phyloP scores from a whole-genome alignment of 1,140 invertebrate species.

The Nasonia longicornis region DNA sequence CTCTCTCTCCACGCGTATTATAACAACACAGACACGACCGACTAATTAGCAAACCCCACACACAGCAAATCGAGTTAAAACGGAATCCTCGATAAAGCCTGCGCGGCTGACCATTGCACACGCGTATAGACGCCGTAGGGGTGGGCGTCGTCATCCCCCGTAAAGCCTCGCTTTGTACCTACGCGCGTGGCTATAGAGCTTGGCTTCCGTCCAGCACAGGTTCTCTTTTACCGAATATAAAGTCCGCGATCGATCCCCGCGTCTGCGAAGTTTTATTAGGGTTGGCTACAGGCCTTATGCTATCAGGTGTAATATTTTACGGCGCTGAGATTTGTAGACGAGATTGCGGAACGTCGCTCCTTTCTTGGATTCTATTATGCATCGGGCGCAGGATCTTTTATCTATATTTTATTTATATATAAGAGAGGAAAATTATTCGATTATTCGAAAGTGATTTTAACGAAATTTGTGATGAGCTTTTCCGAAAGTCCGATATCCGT shows the following conservation, averaged over 20 bases:
- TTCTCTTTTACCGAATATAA: neutral
- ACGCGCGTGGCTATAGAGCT: neutral
- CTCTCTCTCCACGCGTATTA: no score
- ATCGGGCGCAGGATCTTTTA: no score
- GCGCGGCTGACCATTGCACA: neutral
- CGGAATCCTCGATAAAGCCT: neutral
- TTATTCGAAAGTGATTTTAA: no score
- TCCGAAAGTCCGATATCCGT: no score
- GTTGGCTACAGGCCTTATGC: no score
- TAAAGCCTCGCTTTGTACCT: neutral
- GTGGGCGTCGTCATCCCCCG: neutral
- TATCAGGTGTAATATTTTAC: neutral
- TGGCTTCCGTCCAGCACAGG: neutral
- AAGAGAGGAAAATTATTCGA: no score
- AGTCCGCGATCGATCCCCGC: neutral
- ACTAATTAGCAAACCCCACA: no score
- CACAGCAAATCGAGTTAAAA: neutral
- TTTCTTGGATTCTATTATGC: no score
- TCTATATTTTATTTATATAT: no score
- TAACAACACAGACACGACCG: no score
- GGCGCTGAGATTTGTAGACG: neutral
- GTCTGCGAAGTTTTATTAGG: neutral
- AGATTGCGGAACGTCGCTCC: neutral
- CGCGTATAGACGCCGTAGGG: neutral
- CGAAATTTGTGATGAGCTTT: no score